Percentiles rank a stretch among this genome's conserved stretches.
phyloP scores from a whole-genome alignment of 2,113 vertebrate genomes.

The rat (Rattus norvegicus) region GRCr8 NC_086019.1:143068001-143068500 shows the following conservation, averaged over 20 bases:
- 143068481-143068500: background rate
- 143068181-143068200: background rate
- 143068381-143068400: background rate
- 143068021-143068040: too few relatives aligned
- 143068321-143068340: background rate
- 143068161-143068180: background rate
- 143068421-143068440: background rate
- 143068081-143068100: background rate
- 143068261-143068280: background rate
- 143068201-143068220: background rate
- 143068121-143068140: background rate
- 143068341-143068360: background rate
- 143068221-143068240: background rate
- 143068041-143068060: background rate
- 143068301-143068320: background rate
- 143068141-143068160: background rate
- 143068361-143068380: background rate
- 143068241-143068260: background rate
- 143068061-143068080: background rate
- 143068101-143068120: background rate
- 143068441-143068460: background rate
- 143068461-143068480: background rate
- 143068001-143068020: background rate
- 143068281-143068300: conserved; percentile 14
- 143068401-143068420: background rate